Conservation (phyloP, 30 jellyfish, hydroid and myxozoan genomes). For the Rhopilema esculentum region DNA sequence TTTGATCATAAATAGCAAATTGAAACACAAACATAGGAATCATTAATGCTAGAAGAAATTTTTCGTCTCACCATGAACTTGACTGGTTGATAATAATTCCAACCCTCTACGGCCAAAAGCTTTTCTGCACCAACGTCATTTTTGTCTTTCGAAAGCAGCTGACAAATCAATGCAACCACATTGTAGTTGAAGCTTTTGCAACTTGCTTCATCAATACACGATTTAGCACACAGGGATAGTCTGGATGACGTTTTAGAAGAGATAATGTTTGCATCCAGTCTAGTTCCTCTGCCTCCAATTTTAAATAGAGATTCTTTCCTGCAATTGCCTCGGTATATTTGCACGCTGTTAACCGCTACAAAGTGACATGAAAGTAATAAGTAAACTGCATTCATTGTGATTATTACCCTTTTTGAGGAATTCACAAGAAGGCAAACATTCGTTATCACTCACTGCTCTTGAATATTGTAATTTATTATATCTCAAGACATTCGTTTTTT, state of each 20-base stretch:
- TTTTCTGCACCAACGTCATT: not conserved
- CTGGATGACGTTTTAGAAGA: not conserved
- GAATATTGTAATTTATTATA: too few relatives aligned
- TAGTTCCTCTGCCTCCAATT: not conserved
- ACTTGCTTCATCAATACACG: not conserved
- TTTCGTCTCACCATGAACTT: conserved; percentile 1
- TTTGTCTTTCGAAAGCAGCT: conserved; percentile 7
- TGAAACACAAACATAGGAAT: too few relatives aligned
- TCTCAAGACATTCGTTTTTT: too few relatives aligned
- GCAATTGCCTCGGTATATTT: conserved; percentile 6
- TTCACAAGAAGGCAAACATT: too few relatives aligned
- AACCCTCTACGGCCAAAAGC: not conserved
- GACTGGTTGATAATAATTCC: conserved; percentile 22
- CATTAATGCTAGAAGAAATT: too few relatives aligned
- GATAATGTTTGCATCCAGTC: not conserved
- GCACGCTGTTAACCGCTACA: not conserved
- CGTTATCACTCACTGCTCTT: too few relatives aligned
- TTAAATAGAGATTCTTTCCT: conserved; percentile 14
- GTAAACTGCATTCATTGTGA: too few relatives aligned
- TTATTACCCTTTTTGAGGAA: too few relatives aligned
- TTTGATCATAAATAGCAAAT: too few relatives aligned
- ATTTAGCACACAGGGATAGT: conserved; percentile 8
- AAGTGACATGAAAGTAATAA: too few relatives aligned
- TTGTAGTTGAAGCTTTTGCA: conserved; percentile 28
- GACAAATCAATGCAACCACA: not conserved